Conservation (phyloP, 2,888 invertebrate species). For the Erynnis tages region DNA sequence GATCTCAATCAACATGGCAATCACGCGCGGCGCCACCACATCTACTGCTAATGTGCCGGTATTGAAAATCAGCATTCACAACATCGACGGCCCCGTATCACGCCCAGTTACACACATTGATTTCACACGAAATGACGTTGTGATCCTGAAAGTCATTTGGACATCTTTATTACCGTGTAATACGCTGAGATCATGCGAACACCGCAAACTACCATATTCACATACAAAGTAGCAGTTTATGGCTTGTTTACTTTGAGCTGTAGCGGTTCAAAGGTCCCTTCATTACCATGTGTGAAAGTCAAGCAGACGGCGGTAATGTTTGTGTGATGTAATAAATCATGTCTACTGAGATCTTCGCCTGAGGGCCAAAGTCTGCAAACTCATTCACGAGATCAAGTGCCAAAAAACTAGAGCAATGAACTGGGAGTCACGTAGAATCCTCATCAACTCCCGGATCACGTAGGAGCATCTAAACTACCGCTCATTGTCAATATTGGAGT, state of each 20-base stretch:
- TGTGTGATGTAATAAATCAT: conserved; percentile 60
- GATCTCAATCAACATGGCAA: conserved; percentile 71
- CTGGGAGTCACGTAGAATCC: conserved; percentile 72
- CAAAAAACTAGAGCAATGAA: conserved; percentile 79
- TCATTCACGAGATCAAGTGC: conserved; percentile 74
- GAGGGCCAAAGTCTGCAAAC: conserved; percentile 65
- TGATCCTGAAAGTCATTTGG: conserved; percentile 23
- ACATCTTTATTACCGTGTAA: conserved; percentile 5
- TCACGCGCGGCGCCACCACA: conserved; percentile 69
- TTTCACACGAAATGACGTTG: conserved; percentile 44
- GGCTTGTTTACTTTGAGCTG: background rate
- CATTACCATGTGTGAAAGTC: conserved; percentile 9
- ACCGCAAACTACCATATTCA: background rate
- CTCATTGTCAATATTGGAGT: conserved; percentile 79
- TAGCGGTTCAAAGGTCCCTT: background rate
- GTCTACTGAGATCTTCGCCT: conserved; percentile 55
- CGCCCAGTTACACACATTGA: conserved; percentile 56
- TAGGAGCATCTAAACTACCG: conserved; percentile 77
- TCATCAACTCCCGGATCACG: conserved; percentile 72
- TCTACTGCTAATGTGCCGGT: conserved; percentile 64
- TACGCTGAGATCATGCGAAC: background rate
- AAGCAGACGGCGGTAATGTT: conserved; percentile 30
- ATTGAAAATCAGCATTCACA: conserved; percentile 73
- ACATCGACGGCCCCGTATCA: conserved; percentile 43
- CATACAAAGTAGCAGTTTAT: background rate